Evolutionary conservation across 2,113 vertebrate species (phyloP).

Genomic region (Argyrosomus japonicus): DNA sequence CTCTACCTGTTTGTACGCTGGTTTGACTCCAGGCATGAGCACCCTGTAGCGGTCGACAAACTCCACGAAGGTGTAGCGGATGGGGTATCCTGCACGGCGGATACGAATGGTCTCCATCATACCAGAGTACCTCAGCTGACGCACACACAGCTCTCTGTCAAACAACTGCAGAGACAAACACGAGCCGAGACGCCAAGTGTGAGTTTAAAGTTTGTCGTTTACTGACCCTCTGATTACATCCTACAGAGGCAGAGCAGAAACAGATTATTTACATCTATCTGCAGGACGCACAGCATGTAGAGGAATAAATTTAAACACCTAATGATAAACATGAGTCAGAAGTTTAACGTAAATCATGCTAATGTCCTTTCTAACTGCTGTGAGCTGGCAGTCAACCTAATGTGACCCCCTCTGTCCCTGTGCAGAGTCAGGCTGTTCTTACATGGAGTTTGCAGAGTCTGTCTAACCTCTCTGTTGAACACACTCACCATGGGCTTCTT

Average conservation of each 20-base stretch:
- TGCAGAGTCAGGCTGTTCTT: too few relatives aligned
- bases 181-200: neutral
- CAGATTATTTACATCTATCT: too few relatives aligned
- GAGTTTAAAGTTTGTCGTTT: neutral
- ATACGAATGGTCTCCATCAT: conserved; percentile 99
- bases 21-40: conserved; percentile 96
- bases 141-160: conserved; percentile 95
- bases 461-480: neutral
- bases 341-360: too few relatives aligned
- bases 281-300: too few relatives aligned
- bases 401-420: too few relatives aligned
- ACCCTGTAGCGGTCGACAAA: conserved; percentile 97
- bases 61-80: conserved; percentile 98
- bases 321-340: neutral
- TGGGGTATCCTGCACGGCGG: conserved; percentile 95
- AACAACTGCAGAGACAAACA: conserved; percentile 86
- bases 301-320: too few relatives aligned
- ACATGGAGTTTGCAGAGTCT: accelerated
- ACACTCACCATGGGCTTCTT: conserved; percentile 98
- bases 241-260: neutral
- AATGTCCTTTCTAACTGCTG: too few relatives aligned
- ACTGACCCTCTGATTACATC: neutral
- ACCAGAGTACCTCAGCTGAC: conserved; percentile 96
- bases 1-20: conserved; percentile 96
- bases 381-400: too few relatives aligned